Evolutionary conservation across 2,888 invertebrate genomes (phyloP), one percentile per base, ranked within the genome.

Genomic region (Drosophila paramelanica): DNA sequence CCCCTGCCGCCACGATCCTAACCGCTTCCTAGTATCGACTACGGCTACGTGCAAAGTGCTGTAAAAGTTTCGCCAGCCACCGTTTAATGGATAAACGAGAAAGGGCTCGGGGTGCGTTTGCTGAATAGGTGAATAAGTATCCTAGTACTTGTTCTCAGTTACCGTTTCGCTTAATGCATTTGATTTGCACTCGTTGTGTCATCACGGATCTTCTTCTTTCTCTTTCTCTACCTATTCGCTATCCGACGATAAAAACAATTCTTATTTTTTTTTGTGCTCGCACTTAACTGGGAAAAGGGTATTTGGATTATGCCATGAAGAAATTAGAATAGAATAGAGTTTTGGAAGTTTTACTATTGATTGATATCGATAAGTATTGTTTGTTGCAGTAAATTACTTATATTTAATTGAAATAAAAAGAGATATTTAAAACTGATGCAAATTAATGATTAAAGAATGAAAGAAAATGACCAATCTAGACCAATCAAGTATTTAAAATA

Each of bases 131-230:
- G 49, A 36, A 25, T 38, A 55, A 61, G 61, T 76, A 73, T 67
- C 56, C 60, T 59, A 64, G 69, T 53, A 17, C 17, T 17, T 17
- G 50, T 61, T 68, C 83, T 83, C 81, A 73, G 81, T 84, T 84
- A 84, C 85, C 82, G 85, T 82, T 77, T 41, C 82, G 85, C 82
- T 82, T 66, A 80, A 71, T 80, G 85, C 84, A 78, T 84, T 80
- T 73, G 80, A 80, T 72, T 77, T 83, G 67, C 77, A 79, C 77
- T 81, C 64, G 56, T 39, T 5, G 47, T 76, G 73, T 59, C 73
- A 68, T 57, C 71, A 45, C 17, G 10, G 41, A 23, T 13, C 41
- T 33, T 4, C 27, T 33, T 13, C n/a, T 17, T 6, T 3, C 7
- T n/a, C 46, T 46, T 8, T 7, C 10, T 10, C 23, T 45, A 3